Percentiles rank a stretch among this genome's conserved stretches.
Conservation (phyloP, 2,888 invertebrate species). For the Nephrocerus scutellatus region DNA sequence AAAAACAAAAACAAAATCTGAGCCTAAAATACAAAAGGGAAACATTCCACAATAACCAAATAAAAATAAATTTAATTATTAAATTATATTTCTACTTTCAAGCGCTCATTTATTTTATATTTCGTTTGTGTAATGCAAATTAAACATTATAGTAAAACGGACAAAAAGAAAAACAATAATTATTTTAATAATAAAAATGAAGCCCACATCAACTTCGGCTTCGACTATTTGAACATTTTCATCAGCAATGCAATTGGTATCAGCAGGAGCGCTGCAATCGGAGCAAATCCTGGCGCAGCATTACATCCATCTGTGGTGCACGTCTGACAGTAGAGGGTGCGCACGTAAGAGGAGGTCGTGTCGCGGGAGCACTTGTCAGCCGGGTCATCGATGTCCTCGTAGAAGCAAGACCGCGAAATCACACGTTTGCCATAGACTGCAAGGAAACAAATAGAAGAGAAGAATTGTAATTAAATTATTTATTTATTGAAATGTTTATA, state of each 20-base stretch:
- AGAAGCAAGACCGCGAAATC: constrained; percentile 46
- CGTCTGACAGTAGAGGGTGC: constrained; percentile 45
- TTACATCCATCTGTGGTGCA: constrained; percentile 47
- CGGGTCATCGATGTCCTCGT: constrained; percentile 43
- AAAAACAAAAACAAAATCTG: too few relatives aligned
- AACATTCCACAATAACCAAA: not conserved
- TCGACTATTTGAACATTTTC: constrained; percentile 5
- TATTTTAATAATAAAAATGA: not conserved
- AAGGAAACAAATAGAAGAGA: constrained; percentile 20
- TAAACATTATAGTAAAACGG: constrained; percentile 10
- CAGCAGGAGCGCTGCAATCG: constrained; percentile 31
- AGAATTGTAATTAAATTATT: not conserved
- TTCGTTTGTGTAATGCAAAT: too few relatives aligned
- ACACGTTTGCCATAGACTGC: constrained; percentile 46
- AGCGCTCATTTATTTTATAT: constrained; percentile 14
- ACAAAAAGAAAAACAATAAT: constrained; percentile 15
- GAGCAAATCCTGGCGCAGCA: constrained; percentile 31
- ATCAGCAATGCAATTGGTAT: constrained; percentile 24
- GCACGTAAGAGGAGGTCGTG: constrained; percentile 44
- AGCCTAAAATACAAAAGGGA: too few relatives aligned
- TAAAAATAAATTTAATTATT: constrained; percentile 1
- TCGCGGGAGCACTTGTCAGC: constrained; percentile 43
- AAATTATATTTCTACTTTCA: constrained; percentile 1
- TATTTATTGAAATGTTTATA: too few relatives aligned
- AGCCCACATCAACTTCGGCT: not conserved